Conservation (phyloP, 1,140 invertebrate species). For the Eurosta solidaginis region DNA sequence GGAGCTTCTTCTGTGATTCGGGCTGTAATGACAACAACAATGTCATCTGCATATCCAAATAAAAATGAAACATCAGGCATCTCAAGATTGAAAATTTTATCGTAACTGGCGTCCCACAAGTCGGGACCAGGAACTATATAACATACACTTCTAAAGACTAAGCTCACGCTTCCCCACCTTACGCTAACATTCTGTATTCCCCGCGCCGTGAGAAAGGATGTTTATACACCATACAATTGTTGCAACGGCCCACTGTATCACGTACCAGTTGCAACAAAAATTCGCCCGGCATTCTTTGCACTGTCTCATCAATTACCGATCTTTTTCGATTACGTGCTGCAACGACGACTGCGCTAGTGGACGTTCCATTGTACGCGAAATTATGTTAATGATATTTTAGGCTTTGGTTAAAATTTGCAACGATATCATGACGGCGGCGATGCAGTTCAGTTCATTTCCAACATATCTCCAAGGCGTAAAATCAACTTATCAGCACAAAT, state of each 20-base stretch:
- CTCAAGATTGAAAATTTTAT: too few species aligned
- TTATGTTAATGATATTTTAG: constrained; percentile 18
- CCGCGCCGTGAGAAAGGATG: too few species aligned
- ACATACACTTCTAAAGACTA: too few species aligned
- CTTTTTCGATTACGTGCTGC: constrained; percentile 21
- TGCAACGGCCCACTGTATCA: background rate
- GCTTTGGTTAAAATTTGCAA: background rate
- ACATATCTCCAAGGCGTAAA: background rate
- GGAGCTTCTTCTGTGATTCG: too few species aligned
- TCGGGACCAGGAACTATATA: too few species aligned
- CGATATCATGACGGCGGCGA: background rate
- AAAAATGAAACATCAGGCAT: too few species aligned
- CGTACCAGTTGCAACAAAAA: background rate
- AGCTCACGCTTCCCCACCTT: too few species aligned
- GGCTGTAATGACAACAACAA: too few species aligned
- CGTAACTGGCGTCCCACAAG: too few species aligned
- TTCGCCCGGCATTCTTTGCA: background rate
- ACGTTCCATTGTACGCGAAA: constrained; percentile 15
- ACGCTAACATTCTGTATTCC: too few species aligned
- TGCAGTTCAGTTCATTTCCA: background rate
- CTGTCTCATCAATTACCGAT: constrained; percentile 22
- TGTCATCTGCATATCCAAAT: too few species aligned
- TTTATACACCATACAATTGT: too few species aligned
- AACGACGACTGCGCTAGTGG: background rate
- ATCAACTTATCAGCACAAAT: constrained; percentile 13